Evolutionary conservation across 2,888 invertebrate species (phyloP).

Genomic region (Aphodius granarius): DNA sequence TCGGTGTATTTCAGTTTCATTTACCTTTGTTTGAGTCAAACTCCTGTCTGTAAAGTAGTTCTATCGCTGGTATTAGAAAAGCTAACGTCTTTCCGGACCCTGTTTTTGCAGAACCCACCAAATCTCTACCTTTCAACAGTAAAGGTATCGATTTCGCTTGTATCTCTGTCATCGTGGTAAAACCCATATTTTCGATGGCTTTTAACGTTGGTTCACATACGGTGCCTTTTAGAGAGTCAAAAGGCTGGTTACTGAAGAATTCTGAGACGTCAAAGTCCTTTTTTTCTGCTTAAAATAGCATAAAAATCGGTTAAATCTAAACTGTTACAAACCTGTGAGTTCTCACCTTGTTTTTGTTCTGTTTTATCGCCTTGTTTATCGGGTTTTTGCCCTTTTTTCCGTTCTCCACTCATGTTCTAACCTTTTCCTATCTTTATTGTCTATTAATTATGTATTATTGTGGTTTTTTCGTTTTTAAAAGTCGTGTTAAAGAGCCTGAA

Average conservation of each 20-base stretch:
- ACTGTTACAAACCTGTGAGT: too few species aligned
- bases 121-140: conserved; percentile 76
- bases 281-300: too few species aligned
- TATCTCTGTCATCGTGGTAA: conserved; percentile 81
- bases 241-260: conserved; percentile 63
- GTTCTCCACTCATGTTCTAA: too few species aligned
- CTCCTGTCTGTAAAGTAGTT: conserved; percentile 72
- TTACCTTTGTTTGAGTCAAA: conserved; percentile 75
- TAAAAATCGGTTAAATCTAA: conserved; percentile 29
- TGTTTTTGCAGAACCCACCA: conserved; percentile 86
- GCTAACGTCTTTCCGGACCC: conserved; percentile 91
- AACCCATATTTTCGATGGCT: conserved; percentile 73
- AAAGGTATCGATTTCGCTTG: conserved; percentile 79
- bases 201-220: conserved; percentile 69
- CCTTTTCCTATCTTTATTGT: too few species aligned
- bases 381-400: too few species aligned
- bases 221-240: conserved; percentile 59
- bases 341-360: too few species aligned
- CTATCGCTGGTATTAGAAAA: conserved; percentile 82
- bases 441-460: background rate
- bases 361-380: too few species aligned
- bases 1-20: too few species aligned
- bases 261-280: conserved; percentile 65
- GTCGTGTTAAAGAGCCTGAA: background rate
- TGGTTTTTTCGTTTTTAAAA: background rate